A percentile compares a stretch with the other conserved stretches of the same genome.
phyloP scores from a whole-genome alignment of 2,113 vertebrate genomes.

The Myotis davidii region DNA sequence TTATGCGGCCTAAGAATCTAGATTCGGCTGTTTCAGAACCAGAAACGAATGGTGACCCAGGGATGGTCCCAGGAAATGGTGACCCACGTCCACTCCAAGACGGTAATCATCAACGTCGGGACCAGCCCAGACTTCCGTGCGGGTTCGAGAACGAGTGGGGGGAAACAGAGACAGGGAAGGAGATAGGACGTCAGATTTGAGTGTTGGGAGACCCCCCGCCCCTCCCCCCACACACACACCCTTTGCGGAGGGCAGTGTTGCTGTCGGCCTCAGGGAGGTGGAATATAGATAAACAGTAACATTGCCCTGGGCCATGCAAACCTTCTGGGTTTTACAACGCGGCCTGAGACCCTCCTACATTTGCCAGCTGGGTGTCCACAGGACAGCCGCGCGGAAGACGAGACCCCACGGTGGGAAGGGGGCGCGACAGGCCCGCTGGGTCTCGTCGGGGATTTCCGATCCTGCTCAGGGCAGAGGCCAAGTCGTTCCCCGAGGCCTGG shows the following conservation, averaged over 20 bases:
- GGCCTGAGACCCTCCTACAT: background rate
- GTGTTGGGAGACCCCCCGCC: background rate
- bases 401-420: background rate
- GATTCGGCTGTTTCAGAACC: background rate
- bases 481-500: background rate
- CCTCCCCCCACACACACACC: too few relatives aligned
- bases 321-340: background rate
- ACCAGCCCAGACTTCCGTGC: background rate
- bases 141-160: background rate
- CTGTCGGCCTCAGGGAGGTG: background rate
- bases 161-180: background rate
- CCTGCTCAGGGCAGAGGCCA: background rate
- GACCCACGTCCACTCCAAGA: background rate
- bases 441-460: background rate
- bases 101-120: conserved; percentile 29
- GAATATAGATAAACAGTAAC: conserved; percentile 35
- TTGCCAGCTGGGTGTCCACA: background rate
- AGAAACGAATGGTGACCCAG: background rate
- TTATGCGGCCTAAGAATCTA: conserved; percentile 54
- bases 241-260: conserved; percentile 2
- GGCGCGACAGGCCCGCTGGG: background rate
- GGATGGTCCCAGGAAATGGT: background rate
- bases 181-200: background rate
- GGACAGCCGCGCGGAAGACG: too few relatives aligned
- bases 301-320: background rate